Conservation (phyloP, 2,113 vertebrate species). For the Perognathus longimembris region DNA sequence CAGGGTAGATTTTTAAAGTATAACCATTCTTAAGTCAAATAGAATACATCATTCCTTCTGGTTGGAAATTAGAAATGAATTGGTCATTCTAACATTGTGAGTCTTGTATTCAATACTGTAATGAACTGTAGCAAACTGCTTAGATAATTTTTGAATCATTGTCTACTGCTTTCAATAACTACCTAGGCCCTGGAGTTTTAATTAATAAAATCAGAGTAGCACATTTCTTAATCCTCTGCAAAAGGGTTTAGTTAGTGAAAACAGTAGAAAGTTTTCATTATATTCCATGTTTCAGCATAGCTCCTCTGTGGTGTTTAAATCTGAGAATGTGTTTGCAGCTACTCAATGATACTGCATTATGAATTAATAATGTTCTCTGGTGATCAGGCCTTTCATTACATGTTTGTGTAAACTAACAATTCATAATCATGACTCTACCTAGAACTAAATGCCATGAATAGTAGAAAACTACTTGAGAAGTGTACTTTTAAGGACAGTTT, state of each 20-base stretch:
- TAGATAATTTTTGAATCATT: conserved; percentile 19
- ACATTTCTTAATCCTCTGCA: conserved; percentile 6
- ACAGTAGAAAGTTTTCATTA: conserved; percentile 24
- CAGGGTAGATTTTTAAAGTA: conserved; percentile 9
- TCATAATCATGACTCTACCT: conserved; percentile 51
- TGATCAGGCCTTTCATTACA: conserved; percentile 29
- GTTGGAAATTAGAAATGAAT: neutral
- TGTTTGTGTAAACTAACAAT: conserved; percentile 51
- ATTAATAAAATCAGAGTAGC: neutral
- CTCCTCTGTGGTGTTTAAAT: neutral
- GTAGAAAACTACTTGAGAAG: conserved; percentile 1
- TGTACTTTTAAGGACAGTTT: conserved; percentile 53
- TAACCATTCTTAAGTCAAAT: neutral
- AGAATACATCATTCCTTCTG: neutral
- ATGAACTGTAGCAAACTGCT: neutral
- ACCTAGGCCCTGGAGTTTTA: neutral
- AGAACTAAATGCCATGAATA: conserved; percentile 32
- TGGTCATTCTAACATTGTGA: neutral
- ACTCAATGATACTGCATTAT: neutral
- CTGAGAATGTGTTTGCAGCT: conserved; percentile 17
- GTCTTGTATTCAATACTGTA: neutral
- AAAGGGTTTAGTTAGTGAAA: neutral
- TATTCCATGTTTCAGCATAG: neutral
- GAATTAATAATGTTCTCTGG: conserved; percentile 58
- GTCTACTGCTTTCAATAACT: neutral